These are phyloP conservation scores for Polydrusus tereticollis DNA, from an alignment of 2,888 invertebrate species.

Conservation along the genomic window DNA sequence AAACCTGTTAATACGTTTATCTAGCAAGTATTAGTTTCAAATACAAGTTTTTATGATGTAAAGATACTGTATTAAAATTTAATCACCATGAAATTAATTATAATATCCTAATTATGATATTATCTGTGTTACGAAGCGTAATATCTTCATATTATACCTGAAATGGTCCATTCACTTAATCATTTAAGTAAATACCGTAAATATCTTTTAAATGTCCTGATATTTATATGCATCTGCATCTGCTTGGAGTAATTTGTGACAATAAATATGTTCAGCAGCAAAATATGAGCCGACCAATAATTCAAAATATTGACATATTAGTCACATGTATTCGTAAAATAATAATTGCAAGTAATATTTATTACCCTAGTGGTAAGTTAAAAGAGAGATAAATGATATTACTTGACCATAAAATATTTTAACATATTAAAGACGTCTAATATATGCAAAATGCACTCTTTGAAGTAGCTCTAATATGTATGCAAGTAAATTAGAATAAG, in stretches of 20 bases:
- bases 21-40: no score
- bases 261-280: neutral
- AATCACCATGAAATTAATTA: no score
- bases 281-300: neutral
- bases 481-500: neutral
- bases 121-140: neutral
- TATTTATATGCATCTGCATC: neutral
- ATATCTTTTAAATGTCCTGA: neutral
- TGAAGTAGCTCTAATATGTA: neutral
- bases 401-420: neutral
- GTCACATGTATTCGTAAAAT: neutral
- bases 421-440: neutral
- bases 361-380: neutral
- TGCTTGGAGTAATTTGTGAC: neutral
- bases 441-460: neutral
- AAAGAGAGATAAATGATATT: neutral
- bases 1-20: no score
- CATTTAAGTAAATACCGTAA: neutral
- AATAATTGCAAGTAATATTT: neutral
- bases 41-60: no score
- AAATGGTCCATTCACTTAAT: neutral
- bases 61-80: no score
- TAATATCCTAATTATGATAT: neutral
- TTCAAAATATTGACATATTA: neutral
- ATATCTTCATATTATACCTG: neutral